Evolutionary conservation across 2,888 invertebrate species (phyloP).

Genomic region (Macaria liturata): DNA sequence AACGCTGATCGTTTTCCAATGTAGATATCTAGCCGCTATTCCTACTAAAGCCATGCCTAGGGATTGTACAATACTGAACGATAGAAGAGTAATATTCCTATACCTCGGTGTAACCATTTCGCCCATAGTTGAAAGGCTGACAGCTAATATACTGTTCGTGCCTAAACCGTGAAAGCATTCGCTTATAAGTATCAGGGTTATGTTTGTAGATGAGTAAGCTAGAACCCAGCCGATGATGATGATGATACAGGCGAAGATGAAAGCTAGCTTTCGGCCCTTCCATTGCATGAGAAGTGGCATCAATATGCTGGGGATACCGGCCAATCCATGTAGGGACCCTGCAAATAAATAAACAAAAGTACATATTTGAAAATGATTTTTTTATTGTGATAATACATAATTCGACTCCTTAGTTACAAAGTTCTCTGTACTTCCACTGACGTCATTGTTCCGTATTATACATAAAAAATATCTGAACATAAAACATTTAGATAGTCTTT

Average conservation of each 20-base stretch:
- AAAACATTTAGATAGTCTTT: no score
- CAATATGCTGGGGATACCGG: conserved; percentile 38
- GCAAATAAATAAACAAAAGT: conserved; percentile 10
- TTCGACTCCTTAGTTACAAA: no score
- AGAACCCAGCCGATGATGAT: conserved; percentile 34
- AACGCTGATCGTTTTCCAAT: conserved; percentile 33
- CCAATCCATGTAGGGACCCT: conserved; percentile 38
- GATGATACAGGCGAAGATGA: conserved; percentile 32
- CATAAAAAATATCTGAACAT: no score
- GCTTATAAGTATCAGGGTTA: conserved; percentile 25
- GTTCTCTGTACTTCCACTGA: no score
- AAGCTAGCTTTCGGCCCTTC: conserved; percentile 35
- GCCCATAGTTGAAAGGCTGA: conserved; percentile 29
- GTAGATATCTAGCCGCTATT: conserved; percentile 27
- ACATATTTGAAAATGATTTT: no score
- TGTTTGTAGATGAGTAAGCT: conserved; percentile 22
- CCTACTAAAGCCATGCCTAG: conserved; percentile 28
- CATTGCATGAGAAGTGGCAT: conserved; percentile 37
- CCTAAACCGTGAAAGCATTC: conserved; percentile 37
- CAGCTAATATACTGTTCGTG: conserved; percentile 29
- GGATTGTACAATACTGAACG: conserved; percentile 25
- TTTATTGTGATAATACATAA: no score
- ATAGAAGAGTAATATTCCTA: conserved; percentile 28
- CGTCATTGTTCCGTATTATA: no score
- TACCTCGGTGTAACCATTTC: conserved; percentile 38